These are phyloP conservation scores for Lordiphosa fenestrarum DNA, from an alignment of 2,888 invertebrate genomes.

Conservation along the genomic window DNA sequence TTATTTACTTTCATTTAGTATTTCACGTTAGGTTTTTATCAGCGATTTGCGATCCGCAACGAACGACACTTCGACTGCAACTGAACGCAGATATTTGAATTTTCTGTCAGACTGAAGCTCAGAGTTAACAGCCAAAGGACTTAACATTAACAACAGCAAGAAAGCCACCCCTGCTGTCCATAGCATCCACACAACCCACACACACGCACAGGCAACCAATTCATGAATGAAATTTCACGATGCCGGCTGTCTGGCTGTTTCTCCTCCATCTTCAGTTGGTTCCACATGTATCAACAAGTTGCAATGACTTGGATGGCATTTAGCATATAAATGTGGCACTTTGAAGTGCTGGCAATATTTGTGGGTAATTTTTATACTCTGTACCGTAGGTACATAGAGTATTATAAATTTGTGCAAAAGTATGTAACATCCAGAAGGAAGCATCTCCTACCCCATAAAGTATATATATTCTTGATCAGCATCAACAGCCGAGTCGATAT, in stretches of 20 bases:
- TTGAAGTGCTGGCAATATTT: neutral
- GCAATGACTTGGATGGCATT: constrained; percentile 41
- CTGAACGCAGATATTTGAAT: constrained; percentile 61
- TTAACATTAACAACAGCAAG: constrained; percentile 45
- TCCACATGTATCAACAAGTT: constrained; percentile 53
- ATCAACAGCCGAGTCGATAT: no score
- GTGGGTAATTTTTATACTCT: no score
- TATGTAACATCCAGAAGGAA: no score
- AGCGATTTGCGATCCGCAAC: constrained; percentile 55
- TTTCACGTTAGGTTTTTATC: neutral
- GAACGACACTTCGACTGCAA: constrained; percentile 56
- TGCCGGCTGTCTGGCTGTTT: constrained; percentile 3
- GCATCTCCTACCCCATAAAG: no score
- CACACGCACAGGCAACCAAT: constrained; percentile 6
- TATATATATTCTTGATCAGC: no score
- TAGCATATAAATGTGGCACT: constrained; percentile 3
- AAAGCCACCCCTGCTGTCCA: constrained; percentile 39
- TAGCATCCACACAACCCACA: constrained; percentile 4
- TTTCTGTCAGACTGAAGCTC: constrained; percentile 37
- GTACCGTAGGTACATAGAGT: no score
- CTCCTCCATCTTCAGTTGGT: neutral
- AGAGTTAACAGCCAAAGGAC: constrained; percentile 40
- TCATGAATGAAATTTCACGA: constrained; percentile 58
- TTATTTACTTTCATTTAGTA: neutral
- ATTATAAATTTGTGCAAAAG: no score